Conservation (phyloP, 2,888 invertebrate species). For the Drosophila falleni region DNA sequence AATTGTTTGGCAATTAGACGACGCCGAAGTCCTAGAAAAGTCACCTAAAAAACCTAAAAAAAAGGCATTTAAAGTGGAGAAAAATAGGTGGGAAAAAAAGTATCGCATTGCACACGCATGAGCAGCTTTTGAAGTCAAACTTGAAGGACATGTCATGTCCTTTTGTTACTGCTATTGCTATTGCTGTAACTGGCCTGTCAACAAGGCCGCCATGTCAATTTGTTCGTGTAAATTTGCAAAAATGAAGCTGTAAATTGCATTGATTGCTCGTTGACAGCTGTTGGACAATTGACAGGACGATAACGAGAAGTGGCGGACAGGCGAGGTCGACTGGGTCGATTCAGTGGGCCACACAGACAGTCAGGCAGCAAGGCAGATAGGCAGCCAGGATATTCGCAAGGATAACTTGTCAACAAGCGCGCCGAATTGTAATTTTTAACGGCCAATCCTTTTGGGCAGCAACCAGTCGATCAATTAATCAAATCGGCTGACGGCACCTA, state of each 20-base stretch:
- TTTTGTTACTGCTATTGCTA: slow-evolving; percentile 25
- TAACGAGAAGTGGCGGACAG: slow-evolving; percentile 26
- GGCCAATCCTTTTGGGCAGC: slow-evolving; percentile 67
- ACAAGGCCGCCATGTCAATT: slow-evolving; percentile 56
- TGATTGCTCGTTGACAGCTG: slow-evolving; percentile 75
- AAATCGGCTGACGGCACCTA: slow-evolving; percentile 58
- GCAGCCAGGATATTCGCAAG: slow-evolving; percentile 30
- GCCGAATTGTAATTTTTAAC: slow-evolving; percentile 75
- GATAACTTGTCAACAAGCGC: slow-evolving; percentile 77
- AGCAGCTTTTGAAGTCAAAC: slow-evolving; percentile 69
- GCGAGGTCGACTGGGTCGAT: slow-evolving; percentile 1
- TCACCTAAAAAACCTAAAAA: slow-evolving; percentile 52
- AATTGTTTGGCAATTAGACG: slow-evolving; percentile 76
- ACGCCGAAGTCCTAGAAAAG: slow-evolving; percentile 73
- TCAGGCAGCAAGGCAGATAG: not conserved
- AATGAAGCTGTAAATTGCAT: slow-evolving; percentile 78
- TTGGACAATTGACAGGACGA: slow-evolving; percentile 70
- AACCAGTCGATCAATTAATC: slow-evolving; percentile 62
- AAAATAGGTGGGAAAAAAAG: slow-evolving; percentile 43
- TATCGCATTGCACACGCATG: slow-evolving; percentile 76
- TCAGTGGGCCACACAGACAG: slow-evolving; percentile 36
- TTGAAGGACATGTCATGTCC: slow-evolving; percentile 68
- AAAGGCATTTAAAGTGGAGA: slow-evolving; percentile 60
- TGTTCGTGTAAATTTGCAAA: slow-evolving; percentile 69
- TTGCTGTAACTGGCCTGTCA: slow-evolving; percentile 62